Percentiles rank a stretch among this genome's conserved stretches.
phyloP scores from a whole-genome alignment of 1,140 invertebrate genomes.

The Drosophila murphyi region DNA sequence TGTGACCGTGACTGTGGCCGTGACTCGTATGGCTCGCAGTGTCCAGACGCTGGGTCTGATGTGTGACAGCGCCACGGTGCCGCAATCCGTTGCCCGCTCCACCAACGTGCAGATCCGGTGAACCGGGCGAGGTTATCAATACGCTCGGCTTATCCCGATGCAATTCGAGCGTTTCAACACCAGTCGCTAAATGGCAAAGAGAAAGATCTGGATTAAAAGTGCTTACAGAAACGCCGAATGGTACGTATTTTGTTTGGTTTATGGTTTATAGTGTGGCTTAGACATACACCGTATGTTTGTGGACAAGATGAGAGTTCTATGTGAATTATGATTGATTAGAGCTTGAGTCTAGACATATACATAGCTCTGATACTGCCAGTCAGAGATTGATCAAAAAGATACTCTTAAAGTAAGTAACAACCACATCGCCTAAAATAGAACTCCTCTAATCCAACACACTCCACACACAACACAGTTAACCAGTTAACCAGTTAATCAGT shows the following conservation, averaged over 20 bases:
- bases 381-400: background rate
- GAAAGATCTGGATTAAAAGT: background rate
- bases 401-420: background rate
- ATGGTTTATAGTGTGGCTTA: slow-evolving; percentile 11
- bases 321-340: background rate
- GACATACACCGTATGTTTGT: slow-evolving; percentile 18
- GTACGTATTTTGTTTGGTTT: slow-evolving; percentile 15
- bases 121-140: slow-evolving; percentile 94
- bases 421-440: no score
- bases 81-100: slow-evolving; percentile 62
- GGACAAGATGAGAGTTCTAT: background rate
- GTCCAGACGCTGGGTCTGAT: slow-evolving; percentile 37
- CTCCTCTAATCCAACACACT: background rate
- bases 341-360: no score
- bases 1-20: slow-evolving; percentile 37
- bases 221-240: background rate
- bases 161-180: slow-evolving; percentile 70
- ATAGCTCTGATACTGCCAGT: no score
- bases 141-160: slow-evolving; percentile 92
- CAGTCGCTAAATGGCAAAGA: slow-evolving; percentile 40
- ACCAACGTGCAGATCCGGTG: slow-evolving; percentile 89
- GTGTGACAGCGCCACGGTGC: slow-evolving; percentile 61
- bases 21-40: slow-evolving; percentile 28
- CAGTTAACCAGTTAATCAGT: background rate
- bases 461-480: background rate